A percentile compares a stretch with the other conserved stretches of the same genome.
These are phyloP conservation scores for Pandemis cinnamomeana DNA, from an alignment of 2,888 invertebrate genomes.

Conservation along the genomic window DNA sequence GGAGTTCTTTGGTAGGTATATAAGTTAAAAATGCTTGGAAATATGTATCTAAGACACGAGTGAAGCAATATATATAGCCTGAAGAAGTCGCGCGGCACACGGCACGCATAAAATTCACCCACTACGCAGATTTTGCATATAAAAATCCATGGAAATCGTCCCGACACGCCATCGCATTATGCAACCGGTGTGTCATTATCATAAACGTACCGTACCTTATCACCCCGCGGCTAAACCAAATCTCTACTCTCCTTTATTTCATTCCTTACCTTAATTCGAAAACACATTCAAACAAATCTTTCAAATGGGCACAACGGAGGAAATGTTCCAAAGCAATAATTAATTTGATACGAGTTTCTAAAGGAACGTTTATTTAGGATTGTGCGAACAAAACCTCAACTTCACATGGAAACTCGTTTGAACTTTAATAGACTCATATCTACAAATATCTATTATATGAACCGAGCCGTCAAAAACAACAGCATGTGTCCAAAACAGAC, in stretches of 20 bases:
- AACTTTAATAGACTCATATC: constrained; percentile 41
- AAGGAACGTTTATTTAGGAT: constrained; percentile 48
- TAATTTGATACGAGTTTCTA: constrained; percentile 4
- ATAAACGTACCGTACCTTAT: constrained; percentile 50
- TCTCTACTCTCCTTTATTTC: constrained; percentile 15
- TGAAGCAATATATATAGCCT: background rate
- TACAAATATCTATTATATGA: constrained; percentile 44
- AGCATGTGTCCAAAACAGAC: constrained; percentile 68
- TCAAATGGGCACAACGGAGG: constrained; percentile 11
- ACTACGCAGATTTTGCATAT: constrained; percentile 65
- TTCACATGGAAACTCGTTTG: constrained; percentile 41
- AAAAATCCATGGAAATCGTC: constrained; percentile 67
- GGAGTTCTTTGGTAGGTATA: background rate
- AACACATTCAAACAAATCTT: constrained; percentile 17
- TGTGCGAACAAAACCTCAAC: constrained; percentile 12
- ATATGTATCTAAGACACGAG: no score
- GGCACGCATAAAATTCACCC: constrained; percentile 62
- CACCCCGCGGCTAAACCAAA: constrained; percentile 33
- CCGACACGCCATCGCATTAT: constrained; percentile 75
- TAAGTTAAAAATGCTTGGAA: no score
- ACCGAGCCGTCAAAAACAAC: constrained; percentile 69
- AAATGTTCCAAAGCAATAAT: constrained; percentile 16
- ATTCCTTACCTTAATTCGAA: constrained; percentile 1
- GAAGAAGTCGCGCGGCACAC: constrained; percentile 37
- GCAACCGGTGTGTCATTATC: constrained; percentile 75